Conservation (phyloP, 2,888 invertebrate genomes). For the Herminia tarsipennalis region DNA sequence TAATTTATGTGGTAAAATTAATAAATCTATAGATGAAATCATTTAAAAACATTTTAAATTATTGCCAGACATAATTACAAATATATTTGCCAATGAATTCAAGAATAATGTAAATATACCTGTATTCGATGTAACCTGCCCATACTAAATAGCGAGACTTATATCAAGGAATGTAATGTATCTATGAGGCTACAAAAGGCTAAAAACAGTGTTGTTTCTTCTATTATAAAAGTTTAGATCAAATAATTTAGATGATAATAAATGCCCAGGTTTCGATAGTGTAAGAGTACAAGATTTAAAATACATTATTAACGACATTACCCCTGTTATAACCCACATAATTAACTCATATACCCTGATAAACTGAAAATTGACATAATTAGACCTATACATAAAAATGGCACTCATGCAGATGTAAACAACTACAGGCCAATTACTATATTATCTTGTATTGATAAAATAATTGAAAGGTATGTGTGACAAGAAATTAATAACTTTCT, state of each 20-base stretch:
- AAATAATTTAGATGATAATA: too few species aligned
- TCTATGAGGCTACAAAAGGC: too few species aligned
- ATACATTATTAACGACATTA: too few species aligned
- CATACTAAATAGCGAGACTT: too few species aligned
- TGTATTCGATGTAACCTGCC: too few species aligned
- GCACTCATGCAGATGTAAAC: neutral
- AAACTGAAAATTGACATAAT: neutral
- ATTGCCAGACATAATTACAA: neutral
- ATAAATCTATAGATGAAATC: neutral
- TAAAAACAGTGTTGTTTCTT: too few species aligned
- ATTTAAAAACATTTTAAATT: neutral
- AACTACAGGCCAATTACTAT: neutral
- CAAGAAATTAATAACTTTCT: too few species aligned
- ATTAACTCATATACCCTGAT: neutral
- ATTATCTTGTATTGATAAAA: too few species aligned
- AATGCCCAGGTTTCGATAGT: neutral
- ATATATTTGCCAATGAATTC: too few species aligned
- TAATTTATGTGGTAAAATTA: neutral
- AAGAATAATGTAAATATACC: too few species aligned
- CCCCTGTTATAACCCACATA: neutral
- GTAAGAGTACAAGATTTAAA: neutral
- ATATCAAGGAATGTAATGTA: too few species aligned
- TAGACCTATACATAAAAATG: neutral
- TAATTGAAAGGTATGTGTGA: too few species aligned
- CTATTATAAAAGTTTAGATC: neutral